phyloP scores from a whole-genome alignment of 2,888 invertebrate genomes.

The Diploptera punctata region DNA sequence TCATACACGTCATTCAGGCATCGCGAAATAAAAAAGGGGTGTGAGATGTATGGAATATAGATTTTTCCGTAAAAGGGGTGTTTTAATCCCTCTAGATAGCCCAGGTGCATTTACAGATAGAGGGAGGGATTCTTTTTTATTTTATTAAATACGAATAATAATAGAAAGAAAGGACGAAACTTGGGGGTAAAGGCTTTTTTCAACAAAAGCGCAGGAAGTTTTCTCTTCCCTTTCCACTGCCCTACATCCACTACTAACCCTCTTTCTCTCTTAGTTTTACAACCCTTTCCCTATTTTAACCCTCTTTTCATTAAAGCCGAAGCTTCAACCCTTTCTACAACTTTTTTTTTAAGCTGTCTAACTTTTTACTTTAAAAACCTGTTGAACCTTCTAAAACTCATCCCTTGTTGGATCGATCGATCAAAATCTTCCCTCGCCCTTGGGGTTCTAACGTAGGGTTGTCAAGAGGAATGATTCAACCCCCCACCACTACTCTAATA shows the following conservation, averaged over 20 bases:
- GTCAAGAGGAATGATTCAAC: conserved; percentile 13
- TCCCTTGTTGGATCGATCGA: conserved; percentile 16
- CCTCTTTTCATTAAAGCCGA: conserved; percentile 28
- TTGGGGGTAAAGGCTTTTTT: not conserved
- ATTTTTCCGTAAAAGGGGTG: conserved; percentile 24
- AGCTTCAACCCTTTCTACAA: conserved; percentile 14
- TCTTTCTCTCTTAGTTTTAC: conserved; percentile 30
- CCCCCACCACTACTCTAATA: conserved; percentile 7
- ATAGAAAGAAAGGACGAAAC: not conserved
- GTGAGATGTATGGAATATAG: conserved; percentile 19
- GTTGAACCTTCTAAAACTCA: conserved; percentile 27
- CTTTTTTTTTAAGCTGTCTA: conserved; percentile 6
- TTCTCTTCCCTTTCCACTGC: not conserved
- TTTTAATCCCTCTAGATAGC: conserved; percentile 12
- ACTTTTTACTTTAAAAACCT: conserved; percentile 24
- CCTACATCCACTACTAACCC: conserved; percentile 32
- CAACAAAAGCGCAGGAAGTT: conserved; percentile 9
- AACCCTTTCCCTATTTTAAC: conserved; percentile 34
- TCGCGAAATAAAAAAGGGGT: not conserved
- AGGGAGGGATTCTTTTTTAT: conserved; percentile 3
- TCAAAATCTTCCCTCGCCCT: not conserved
- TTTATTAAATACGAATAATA: conserved; percentile 21
- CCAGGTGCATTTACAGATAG: not conserved
- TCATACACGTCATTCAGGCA: conserved; percentile 3
- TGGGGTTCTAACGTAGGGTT: conserved; percentile 1